phyloP scores from a whole-genome alignment of 2,888 invertebrate genomes.

The Nomada fabriciana region DNA sequence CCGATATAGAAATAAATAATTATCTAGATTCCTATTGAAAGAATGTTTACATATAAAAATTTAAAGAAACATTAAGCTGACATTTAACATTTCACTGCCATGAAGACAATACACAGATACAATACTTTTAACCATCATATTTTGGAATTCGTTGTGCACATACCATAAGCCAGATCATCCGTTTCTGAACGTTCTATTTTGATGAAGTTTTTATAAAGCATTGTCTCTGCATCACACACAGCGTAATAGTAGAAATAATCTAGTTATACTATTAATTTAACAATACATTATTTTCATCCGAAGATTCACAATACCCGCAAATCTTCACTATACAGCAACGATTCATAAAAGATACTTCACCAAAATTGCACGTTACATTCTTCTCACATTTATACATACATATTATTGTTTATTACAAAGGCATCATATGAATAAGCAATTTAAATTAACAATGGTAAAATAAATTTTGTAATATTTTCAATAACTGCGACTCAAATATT shows the following conservation, averaged over 20 bases:
- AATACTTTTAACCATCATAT: conserved; percentile 65
- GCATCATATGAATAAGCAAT: conserved; percentile 72
- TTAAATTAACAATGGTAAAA: conserved; percentile 72
- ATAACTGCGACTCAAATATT: conserved; percentile 65
- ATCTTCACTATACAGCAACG: conserved; percentile 58
- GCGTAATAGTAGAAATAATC: conserved; percentile 62
- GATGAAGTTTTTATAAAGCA: conserved; percentile 70
- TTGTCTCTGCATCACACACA: conserved; percentile 51
- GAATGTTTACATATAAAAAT: conserved; percentile 71
- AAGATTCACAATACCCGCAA: conserved; percentile 55
- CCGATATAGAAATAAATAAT: conserved; percentile 71
- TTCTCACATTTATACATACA: conserved; percentile 74
- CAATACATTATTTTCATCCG: conserved; percentile 54
- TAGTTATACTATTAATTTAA: conserved; percentile 65
- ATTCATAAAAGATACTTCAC: conserved; percentile 68
- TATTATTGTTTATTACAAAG: conserved; percentile 71
- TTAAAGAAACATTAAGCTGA: conserved; percentile 69
- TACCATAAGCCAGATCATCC: conserved; percentile 65
- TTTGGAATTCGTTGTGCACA: conserved; percentile 73
- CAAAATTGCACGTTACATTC: conserved; percentile 74
- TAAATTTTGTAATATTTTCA: conserved; percentile 68
- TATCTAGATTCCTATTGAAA: conserved; percentile 67
- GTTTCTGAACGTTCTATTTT: conserved; percentile 66
- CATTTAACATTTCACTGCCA: conserved; percentile 67
- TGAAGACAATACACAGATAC: conserved; percentile 74